These are phyloP conservation scores for Dryomyza anilis DNA, from an alignment of 2,888 invertebrate genomes.

Conservation along the genomic window DNA sequence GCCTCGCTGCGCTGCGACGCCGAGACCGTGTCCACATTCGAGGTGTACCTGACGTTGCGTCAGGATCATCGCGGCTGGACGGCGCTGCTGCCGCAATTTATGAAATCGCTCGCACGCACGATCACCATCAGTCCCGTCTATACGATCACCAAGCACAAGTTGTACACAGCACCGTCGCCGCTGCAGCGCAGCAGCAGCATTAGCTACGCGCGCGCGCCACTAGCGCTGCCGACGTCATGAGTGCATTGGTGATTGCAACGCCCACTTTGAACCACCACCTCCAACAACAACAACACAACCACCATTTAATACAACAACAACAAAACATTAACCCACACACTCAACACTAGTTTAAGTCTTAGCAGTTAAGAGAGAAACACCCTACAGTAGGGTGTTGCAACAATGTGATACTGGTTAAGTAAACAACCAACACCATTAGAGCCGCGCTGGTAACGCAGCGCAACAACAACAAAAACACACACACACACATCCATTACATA, in stretches of 20 bases:
- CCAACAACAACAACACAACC: slow-evolving; percentile 9
- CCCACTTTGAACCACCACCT: slow-evolving; percentile 9
- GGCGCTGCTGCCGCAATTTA: slow-evolving; percentile 53
- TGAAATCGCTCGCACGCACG: slow-evolving; percentile 54
- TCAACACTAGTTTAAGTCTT: slow-evolving; percentile 10
- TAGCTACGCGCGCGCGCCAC: slow-evolving; percentile 39
- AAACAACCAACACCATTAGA: slow-evolving; percentile 10
- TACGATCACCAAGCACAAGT: slow-evolving; percentile 54
- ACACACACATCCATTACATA: background rate
- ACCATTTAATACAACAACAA: slow-evolving; percentile 7
- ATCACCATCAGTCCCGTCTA: slow-evolving; percentile 56
- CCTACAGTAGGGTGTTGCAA: background rate
- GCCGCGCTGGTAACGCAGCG: background rate
- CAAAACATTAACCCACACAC: background rate
- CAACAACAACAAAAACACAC: background rate
- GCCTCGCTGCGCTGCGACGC: slow-evolving; percentile 52
- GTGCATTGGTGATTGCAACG: background rate
- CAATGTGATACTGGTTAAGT: slow-evolving; percentile 23
- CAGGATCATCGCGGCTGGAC: slow-evolving; percentile 57
- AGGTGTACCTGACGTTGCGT: slow-evolving; percentile 53
- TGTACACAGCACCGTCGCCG: slow-evolving; percentile 43
- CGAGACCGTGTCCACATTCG: slow-evolving; percentile 55
- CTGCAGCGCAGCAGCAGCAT: slow-evolving; percentile 41
- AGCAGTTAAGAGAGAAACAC: background rate
- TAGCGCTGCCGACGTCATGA: slow-evolving; percentile 46